These are phyloP conservation scores for Geopemphigus sp. DNA, from an alignment of 1,140 invertebrate genomes.

Conservation along the genomic window DNA sequence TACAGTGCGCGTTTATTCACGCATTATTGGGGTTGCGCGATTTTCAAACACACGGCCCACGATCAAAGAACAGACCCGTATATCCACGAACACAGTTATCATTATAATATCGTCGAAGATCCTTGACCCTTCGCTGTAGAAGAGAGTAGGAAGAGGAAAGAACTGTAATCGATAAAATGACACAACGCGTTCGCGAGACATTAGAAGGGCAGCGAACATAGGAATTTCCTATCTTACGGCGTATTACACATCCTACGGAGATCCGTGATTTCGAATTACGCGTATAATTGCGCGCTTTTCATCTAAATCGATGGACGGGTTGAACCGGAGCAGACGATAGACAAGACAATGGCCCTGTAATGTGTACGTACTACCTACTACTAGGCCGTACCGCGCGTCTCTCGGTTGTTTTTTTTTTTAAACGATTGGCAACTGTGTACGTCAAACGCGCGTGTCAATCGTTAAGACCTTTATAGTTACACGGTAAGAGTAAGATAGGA, in stretches of 20 bases:
- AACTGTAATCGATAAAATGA: neutral
- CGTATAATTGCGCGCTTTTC: too few species aligned
- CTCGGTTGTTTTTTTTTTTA: too few species aligned
- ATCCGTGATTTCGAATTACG: too few species aligned
- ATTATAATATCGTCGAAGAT: neutral
- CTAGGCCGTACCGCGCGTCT: too few species aligned
- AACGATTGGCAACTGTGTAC: too few species aligned
- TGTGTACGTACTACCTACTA: too few species aligned
- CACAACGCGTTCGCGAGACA: neutral
- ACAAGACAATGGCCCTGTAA: neutral
- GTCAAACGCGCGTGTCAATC: too few species aligned
- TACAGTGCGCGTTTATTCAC: too few species aligned
- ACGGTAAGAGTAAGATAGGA: too few species aligned
- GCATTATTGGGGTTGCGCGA: neutral
- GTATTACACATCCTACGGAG: too few species aligned
- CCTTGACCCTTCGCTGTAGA: neutral
- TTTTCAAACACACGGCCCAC: neutral
- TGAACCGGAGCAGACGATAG: neutral
- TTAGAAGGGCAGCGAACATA: constrained; percentile 14
- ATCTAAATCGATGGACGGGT: too few species aligned
- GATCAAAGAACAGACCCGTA: neutral
- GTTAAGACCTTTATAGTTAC: too few species aligned
- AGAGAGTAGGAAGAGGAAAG: constrained; percentile 3
- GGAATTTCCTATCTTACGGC: neutral
- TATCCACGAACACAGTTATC: neutral